phyloP scores from a whole-genome alignment of 2,113 vertebrate species.

The Apodemus sylvaticus region DNA sequence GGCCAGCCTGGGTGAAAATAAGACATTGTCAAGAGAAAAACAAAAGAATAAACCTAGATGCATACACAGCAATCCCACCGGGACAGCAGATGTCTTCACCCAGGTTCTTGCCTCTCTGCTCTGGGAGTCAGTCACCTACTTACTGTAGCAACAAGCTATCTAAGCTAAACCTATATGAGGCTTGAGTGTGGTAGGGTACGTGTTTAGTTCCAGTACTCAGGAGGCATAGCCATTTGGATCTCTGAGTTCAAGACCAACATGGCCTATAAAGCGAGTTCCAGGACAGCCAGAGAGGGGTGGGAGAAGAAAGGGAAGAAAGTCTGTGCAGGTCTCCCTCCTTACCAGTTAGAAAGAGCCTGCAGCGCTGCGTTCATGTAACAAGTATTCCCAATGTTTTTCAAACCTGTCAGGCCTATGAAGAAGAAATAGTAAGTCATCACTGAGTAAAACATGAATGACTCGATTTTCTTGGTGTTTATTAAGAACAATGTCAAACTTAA shows the following conservation, averaged over 20 bases:
- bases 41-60: not conserved
- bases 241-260: not conserved
- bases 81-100: not conserved
- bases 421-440: slow-evolving; percentile 60
- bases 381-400: slow-evolving; percentile 99
- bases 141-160: not conserved
- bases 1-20: not conserved
- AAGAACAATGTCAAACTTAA: not conserved
- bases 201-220: not conserved
- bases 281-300: not conserved
- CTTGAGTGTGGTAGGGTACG: not conserved
- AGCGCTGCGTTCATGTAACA: slow-evolving; percentile 99
- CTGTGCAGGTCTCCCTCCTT: slow-evolving; percentile 75
- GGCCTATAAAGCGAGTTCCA: not conserved
- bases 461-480: not conserved
- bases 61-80: not conserved
- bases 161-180: not conserved
- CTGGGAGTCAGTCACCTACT: not conserved
- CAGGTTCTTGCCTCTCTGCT: not conserved
- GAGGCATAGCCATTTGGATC: not conserved
- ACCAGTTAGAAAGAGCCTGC: slow-evolving; percentile 99
- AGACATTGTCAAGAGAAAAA: not conserved
- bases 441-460: slow-evolving; percentile 37
- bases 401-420: slow-evolving; percentile 93
- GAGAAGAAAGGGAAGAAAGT: not conserved